phyloP scores from a whole-genome alignment of 2,113 vertebrate species.

The Apteryx mantelli region DNA sequence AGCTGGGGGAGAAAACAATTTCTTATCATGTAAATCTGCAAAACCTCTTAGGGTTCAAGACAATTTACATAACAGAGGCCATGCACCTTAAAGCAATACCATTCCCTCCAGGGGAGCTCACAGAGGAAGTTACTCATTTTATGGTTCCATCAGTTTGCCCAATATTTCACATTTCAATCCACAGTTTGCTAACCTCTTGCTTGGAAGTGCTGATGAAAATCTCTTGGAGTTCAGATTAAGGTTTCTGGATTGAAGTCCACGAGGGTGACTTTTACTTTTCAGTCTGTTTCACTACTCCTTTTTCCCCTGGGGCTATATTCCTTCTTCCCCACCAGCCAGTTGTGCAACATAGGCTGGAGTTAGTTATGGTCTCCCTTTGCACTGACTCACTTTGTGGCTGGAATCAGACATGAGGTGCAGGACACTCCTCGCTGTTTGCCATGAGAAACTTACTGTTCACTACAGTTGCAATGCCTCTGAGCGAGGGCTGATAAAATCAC shows the following conservation, averaged over 20 bases:
- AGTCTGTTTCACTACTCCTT: background rate
- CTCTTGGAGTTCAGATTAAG: background rate
- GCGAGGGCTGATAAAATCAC: conserved; percentile 12
- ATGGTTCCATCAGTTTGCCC: conserved; percentile 16
- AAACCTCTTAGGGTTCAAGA: conserved; percentile 30
- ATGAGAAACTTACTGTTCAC: background rate
- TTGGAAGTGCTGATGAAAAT: conserved; percentile 36
- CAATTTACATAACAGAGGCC: conserved; percentile 40
- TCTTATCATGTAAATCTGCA: conserved; percentile 44
- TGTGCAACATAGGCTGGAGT: background rate
- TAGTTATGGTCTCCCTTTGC: background rate
- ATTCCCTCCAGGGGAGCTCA: background rate
- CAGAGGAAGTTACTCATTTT: conserved; percentile 49
- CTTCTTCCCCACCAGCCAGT: background rate
- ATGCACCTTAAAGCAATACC: conserved; percentile 2
- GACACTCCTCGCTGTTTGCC: background rate
- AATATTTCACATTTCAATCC: conserved; percentile 29
- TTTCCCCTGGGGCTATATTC: background rate
- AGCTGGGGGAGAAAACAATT: conserved; percentile 34
- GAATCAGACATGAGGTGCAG: background rate
- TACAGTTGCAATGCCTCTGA: background rate
- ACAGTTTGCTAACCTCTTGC: conserved; percentile 15
- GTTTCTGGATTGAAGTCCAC: background rate
- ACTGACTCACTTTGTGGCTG: background rate
- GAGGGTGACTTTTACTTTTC: conserved; percentile 62